Base-by-base conservation (phyloP, 1,140 invertebrate genomes). In the Listronotus bonariensis region DNA sequence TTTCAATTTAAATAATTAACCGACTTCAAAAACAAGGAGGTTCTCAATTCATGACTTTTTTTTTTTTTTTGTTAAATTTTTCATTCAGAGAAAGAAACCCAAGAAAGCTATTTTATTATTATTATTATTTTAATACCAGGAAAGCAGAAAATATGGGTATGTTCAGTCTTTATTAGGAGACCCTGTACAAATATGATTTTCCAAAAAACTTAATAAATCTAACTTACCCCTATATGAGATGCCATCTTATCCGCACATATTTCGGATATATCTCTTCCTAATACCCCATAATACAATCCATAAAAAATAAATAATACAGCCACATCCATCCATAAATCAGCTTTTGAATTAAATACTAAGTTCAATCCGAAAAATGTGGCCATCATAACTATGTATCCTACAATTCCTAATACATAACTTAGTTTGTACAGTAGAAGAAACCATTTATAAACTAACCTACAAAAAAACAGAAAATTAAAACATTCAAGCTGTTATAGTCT, bases 161-260 rank as follows among this genome's bases (percentile, higher is more conserved):
- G n/a, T n/a, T n/a, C n/a, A n/a, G n/a, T n/a, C n/a, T n/a, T n/a
- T n/a, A n/a, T n/a, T n/a, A n/a, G n/a, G n/a, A n/a, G n/a, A n/a
- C n/a, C n/a, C n/a, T n/a, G n/a, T n/a, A n/a, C n/a, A n/a, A n/a
- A n/a, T n/a, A n/a, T n/a, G n/a, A n/a, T n/a, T n/a, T n/a, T n/a
- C n/a, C n/a, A n/a, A n/a, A n/a, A n/a, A n/a, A n/a, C n/a, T n/a
- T n/a, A n/a, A n/a, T 26, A 26, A 26, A 26, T 26, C 20, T 26
- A 2, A 80, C 87, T 85, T 81, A 96, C 95, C 73, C 96, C 96
- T 75, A 98, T 91, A 74, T 94, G 92, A 31, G 92, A 88, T 32
- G 96, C 97, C 94, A 99, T 97, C 83, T 92, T 92, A 78, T 99
- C 97, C 1, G 96, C 89, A 78, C 95, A 97, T 71, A 99, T 97